Conservation (phyloP, 1,140 invertebrate species). For the Bombus pyrosoma region DNA sequence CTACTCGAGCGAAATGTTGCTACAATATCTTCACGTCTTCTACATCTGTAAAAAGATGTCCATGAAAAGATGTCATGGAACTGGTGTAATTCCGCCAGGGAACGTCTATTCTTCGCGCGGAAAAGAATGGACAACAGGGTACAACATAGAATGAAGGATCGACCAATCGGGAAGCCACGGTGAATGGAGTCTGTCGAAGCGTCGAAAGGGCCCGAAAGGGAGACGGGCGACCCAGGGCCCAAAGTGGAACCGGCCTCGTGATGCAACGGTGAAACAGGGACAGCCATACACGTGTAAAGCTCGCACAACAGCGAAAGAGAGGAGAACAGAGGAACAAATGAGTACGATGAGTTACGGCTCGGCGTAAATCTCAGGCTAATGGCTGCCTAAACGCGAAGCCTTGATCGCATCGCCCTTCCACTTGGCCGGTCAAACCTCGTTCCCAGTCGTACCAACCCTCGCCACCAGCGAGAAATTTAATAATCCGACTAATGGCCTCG, state of each 20-base stretch:
- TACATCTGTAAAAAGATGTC: neutral
- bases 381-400: conserved; percentile 82
- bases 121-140: conserved; percentile 57
- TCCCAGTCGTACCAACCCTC: conserved; percentile 37
- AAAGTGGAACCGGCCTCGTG: conserved; percentile 7
- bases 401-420: conserved; percentile 69
- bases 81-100: neutral
- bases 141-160: conserved; percentile 59
- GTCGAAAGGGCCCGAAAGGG: conserved; percentile 53
- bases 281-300: neutral
- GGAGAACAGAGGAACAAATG: conserved; percentile 78
- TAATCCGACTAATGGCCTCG: conserved; percentile 81
- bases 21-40: neutral
- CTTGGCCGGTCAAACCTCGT: neutral
- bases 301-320: conserved; percentile 34
- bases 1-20: no score
- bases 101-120: neutral
- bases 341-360: conserved; percentile 83
- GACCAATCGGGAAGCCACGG: conserved; percentile 65
- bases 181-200: conserved; percentile 69
- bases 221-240: conserved; percentile 6
- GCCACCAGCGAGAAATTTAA: conserved; percentile 82
- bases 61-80: neutral
- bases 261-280: conserved; percentile 25
- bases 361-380: conserved; percentile 82